phyloP scores from a whole-genome alignment of 1,140 invertebrate genomes.

The Neotoxoptera formosana region DNA sequence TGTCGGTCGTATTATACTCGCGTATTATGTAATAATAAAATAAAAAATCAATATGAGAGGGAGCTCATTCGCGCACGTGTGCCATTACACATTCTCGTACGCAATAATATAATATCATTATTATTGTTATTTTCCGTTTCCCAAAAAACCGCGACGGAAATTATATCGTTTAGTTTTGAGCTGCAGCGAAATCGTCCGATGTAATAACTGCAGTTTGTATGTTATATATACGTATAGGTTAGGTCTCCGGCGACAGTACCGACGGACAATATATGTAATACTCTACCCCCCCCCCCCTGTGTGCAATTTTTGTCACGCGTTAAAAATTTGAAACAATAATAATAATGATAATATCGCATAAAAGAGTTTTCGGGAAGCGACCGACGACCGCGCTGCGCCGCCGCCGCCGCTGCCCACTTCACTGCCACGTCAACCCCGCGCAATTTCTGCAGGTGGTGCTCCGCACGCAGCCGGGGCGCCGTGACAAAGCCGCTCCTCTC shows the following conservation, averaged over 20 bases:
- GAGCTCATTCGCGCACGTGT: neutral
- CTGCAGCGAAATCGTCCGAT: too few relatives aligned
- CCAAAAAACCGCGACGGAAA: neutral
- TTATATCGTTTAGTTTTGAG: too few relatives aligned
- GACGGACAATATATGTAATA: too few relatives aligned
- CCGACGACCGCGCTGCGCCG: neutral
- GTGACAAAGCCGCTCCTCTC: neutral
- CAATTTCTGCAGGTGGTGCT: neutral
- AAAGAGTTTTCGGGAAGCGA: neutral
- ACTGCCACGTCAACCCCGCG: neutral
- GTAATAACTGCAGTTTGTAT: too few relatives aligned
- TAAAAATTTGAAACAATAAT: neutral
- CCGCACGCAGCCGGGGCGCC: neutral
- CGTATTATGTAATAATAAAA: conserved; percentile 36
- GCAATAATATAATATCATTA: neutral
- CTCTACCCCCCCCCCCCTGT: too few relatives aligned
- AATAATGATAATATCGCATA: neutral
- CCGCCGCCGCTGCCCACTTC: neutral
- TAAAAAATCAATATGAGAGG: conserved; percentile 17
- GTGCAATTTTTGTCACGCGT: neutral
- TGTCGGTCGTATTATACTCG: conserved; percentile 22
- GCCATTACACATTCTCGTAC: neutral
- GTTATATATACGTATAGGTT: too few relatives aligned
- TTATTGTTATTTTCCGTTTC: neutral
- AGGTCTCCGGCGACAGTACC: too few relatives aligned